Conservation (phyloP, 2,797 vertebrate species). For the Lithobates sylvaticus region DNA sequence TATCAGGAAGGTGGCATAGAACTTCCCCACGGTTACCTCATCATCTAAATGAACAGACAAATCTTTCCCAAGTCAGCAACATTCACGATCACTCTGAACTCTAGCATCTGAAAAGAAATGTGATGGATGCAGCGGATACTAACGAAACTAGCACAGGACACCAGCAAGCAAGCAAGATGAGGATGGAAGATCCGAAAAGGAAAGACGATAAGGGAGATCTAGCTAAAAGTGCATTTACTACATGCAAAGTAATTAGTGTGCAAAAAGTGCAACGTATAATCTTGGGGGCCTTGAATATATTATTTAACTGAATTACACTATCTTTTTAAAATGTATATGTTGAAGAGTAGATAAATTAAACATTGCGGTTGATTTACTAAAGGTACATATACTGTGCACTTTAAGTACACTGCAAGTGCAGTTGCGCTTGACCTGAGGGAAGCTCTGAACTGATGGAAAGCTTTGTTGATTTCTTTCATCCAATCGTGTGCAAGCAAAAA, state of each 20-base stretch:
- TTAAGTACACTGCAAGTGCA: too few relatives aligned
- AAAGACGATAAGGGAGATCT: neutral
- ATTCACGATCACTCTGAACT: constrained; percentile 77
- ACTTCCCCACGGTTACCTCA: constrained; percentile 99
- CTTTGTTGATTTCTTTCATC: too few relatives aligned
- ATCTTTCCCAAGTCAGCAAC: constrained; percentile 93
- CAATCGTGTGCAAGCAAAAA: too few relatives aligned
- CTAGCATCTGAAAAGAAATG: constrained; percentile 68
- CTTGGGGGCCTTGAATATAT: too few relatives aligned
- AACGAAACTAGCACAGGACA: constrained; percentile 70
- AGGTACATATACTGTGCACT: too few relatives aligned
- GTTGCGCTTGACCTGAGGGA: too few relatives aligned
- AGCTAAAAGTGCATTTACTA: constrained; percentile 9
- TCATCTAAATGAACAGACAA: constrained; percentile 99
- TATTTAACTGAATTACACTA: too few relatives aligned
- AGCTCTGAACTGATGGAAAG: too few relatives aligned
- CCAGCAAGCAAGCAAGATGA: constrained; percentile 73
- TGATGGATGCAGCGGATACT: constrained; percentile 58
- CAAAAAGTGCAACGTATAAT: too few relatives aligned
- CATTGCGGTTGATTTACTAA: too few relatives aligned
- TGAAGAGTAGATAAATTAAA: too few relatives aligned
- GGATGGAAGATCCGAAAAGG: constrained; percentile 1
- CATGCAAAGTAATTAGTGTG: neutral
- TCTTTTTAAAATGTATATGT: too few relatives aligned
- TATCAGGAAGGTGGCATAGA: constrained; percentile 99